Conservation (phyloP, 2,797 vertebrate genomes). For the Halcyon smyrnensis region DNA sequence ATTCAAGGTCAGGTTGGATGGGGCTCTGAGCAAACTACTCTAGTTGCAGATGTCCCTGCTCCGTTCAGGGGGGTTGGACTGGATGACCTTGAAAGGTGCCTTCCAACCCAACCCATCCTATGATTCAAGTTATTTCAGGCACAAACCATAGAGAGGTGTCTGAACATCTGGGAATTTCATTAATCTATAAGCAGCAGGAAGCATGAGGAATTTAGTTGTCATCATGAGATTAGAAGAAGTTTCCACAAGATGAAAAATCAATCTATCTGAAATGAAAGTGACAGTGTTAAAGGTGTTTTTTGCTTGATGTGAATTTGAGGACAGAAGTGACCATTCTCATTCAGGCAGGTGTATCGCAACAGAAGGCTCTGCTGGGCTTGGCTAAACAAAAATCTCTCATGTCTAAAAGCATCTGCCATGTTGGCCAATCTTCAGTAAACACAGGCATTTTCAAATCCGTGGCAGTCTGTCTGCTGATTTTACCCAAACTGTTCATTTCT, state of each 20-base stretch:
- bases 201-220: background rate
- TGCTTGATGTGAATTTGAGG: background rate
- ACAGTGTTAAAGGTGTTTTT: background rate
- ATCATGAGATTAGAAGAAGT: background rate
- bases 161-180: background rate
- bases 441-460: background rate
- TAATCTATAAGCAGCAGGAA: background rate
- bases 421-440: slow-evolving; percentile 50
- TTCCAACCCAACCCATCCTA: background rate
- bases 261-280: background rate
- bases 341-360: slow-evolving; percentile 31
- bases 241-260: background rate
- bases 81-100: background rate
- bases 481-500: background rate
- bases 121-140: background rate
- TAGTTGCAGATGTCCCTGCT: background rate
- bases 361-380: slow-evolving; percentile 67
- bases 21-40: background rate
- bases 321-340: background rate
- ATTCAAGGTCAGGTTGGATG: background rate
- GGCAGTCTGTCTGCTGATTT: background rate
- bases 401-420: slow-evolving; percentile 28
- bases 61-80: background rate
- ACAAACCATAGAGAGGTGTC: background rate
- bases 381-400: slow-evolving; percentile 51